Base-by-base conservation (phyloP, 2,797 vertebrate genomes). In the Chloroceryle inda region DNA sequence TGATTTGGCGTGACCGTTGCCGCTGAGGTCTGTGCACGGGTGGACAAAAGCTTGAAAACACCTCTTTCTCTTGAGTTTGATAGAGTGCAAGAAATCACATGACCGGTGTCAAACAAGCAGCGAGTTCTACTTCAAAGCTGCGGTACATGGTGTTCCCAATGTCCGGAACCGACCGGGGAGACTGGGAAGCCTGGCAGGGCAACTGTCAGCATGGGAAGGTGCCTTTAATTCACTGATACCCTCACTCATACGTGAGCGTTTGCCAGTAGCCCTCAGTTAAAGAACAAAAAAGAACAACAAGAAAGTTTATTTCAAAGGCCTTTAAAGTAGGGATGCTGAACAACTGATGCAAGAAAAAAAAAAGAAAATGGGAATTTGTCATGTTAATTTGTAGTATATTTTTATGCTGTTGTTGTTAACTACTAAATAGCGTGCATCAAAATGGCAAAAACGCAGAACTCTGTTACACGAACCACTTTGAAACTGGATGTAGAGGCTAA, bases 371-470 rank as follows among this genome's bases (percentile, higher is more conserved):
- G 49, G 11, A 24, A 4, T 55, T 73, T 75, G 24, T 69, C 22
- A 1, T 10, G n/a, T 68, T 62, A 27, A 49, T 33, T 11, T 3
- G 1, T 10, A 4, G 47, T 18, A 45, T 29, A 0, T 27, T 31
- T 62, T 53, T 53, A 17, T 2, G 50, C 5, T 52, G 35, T 11
- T 66, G 37, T 11, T 68, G 55, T 77, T 76, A 45, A 24, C 7
- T 35, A 14, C 59, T 61, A 7, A 78, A 18, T 37, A 59, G n/a
- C 0, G 4, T 4, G 4, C 17, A 11, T 29, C 49, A 5, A 2
- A 81, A 68, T 45, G 11, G 31, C 64, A 55, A 50, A 33, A 73
- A 9, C 12, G 3, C 64, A 6, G 17, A 6, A 0, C 47, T 35
- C 19, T 47, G 23, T 26, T 58, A 11, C 13, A 1, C 9, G 40